Evolutionary conservation across 2,888 invertebrate genomes (phyloP), one percentile per base, ranked within the genome.

Genomic region (Hypena proboscidalis): DNA sequence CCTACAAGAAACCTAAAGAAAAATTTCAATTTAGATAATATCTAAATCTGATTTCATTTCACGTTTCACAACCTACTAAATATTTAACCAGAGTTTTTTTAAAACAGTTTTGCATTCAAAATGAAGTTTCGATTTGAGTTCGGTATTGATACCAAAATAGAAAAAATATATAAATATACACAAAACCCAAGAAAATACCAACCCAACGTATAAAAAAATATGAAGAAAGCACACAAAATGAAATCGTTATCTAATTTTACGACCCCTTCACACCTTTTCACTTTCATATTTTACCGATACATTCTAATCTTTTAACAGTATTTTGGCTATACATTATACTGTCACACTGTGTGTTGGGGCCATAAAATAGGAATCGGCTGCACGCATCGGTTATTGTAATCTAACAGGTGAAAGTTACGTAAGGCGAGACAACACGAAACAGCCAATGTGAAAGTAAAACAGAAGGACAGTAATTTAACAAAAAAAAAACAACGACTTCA

Each of bases 371-470:
- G 43, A 43, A 54, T 39, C 44, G 38, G 21, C 36, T 21, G 20
- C 49, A 52, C 41, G 46, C 47, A 47, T 50, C 45, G 23, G 49
- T 34, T 61, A 45, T 26, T 48, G 14, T 56, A 45, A 62, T 58
- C 58, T 56, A 45, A 49, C 47, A 61, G 58, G 61, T 58, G 35
- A 56, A 47, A 48, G 42, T 47, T 39, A 19, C 36, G 26, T 32
- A 27, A 31, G 40, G 34, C 9, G n/a, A 42, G 21, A 36, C 40
- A 19, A 42, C 34, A 58, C 14, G 33, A 40, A n/a, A 39, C 15
- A 21, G 3, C 0, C 19, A 44, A 21, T 56, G 33, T 11, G 25
- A 21, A 0, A 7, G 1, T 4, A 2, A 19, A 21, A n/a, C 45
- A 36, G 42, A 21, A 40, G 20, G 4, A 1, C 4, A 27, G 13